Percentiles rank a stretch among this genome's conserved stretches.
Evolutionary conservation across 2,888 invertebrate genomes (phyloP).

Genomic region (Diaprepes abbreviatus): DNA sequence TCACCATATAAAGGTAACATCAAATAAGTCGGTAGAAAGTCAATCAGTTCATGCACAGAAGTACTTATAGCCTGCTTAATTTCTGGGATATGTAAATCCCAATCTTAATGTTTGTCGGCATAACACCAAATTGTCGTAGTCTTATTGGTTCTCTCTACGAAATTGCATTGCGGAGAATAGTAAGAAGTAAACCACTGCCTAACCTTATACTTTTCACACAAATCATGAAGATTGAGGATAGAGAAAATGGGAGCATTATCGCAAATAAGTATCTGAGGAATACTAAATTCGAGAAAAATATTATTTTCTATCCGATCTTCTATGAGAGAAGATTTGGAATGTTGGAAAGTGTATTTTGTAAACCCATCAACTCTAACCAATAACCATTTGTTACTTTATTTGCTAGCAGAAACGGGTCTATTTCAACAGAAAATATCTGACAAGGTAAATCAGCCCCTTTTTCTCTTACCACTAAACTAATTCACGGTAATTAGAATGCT

Average conservation of each 20-base stretch:
- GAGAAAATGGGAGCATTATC: slow-evolving; percentile 41
- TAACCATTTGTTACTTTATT: too few species aligned
- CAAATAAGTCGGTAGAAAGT: too few species aligned
- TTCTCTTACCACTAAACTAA: slow-evolving; percentile 50
- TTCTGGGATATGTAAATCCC: slow-evolving; percentile 5
- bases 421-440: neutral
- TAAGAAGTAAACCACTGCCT: neutral
- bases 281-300: slow-evolving; percentile 22
- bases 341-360: slow-evolving; percentile 36
- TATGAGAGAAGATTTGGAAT: slow-evolving; percentile 24
- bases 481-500: slow-evolving; percentile 19
- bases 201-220: neutral
- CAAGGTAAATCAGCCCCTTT: slow-evolving; percentile 35
- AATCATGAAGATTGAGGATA: neutral
- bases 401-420: too few species aligned
- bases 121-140: slow-evolving; percentile 55
- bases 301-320: slow-evolving; percentile 37
- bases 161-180: slow-evolving; percentile 6
- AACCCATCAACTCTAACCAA: slow-evolving; percentile 41
- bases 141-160: slow-evolving; percentile 23
- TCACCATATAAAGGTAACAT: too few species aligned
- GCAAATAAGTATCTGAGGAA: slow-evolving; percentile 46
- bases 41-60: neutral
- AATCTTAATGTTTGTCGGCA: slow-evolving; percentile 28
- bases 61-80: slow-evolving; percentile 18